A percentile compares a stretch with the other conserved stretches of the same genome.
Evolutionary conservation across 2,888 invertebrate genomes (phyloP).

Genomic region (Perdita meconis): DNA sequence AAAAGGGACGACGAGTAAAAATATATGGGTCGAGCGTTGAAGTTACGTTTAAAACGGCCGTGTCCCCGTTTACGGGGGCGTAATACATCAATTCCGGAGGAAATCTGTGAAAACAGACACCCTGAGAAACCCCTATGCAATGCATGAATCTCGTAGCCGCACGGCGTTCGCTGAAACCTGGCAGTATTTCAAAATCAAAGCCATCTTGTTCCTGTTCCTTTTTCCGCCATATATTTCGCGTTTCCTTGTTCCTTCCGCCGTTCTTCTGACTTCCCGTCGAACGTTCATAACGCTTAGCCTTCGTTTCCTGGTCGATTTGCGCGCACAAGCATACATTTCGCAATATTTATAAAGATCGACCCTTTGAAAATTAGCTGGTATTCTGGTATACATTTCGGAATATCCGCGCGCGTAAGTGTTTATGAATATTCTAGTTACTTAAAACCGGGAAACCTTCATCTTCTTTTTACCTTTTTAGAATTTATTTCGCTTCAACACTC

Average conservation of each 20-base stretch:
- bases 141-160: conserved; percentile 15
- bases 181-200: conserved; percentile 38
- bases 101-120: background rate
- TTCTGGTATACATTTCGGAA: too few relatives aligned
- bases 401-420: too few relatives aligned
- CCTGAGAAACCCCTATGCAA: conserved; percentile 5
- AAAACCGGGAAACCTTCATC: too few relatives aligned
- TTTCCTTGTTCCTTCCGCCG: background rate
- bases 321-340: too few relatives aligned
- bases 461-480: too few relatives aligned
- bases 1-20: background rate
- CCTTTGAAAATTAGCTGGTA: too few relatives aligned
- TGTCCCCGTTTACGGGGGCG: background rate
- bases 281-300: too few relatives aligned
- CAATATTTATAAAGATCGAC: too few relatives aligned
- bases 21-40: background rate
- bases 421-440: too few relatives aligned
- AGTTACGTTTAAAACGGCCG: background rate
- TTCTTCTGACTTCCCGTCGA: too few relatives aligned
- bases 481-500: background rate
- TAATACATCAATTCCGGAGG: background rate
- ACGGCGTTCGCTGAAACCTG: background rate
- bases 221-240: conserved; percentile 2
- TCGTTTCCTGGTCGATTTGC: too few relatives aligned
- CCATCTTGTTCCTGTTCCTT: background rate